Evolutionary conservation across 2,888 invertebrate genomes (phyloP).

Genomic region (Trichogramma dendrolimi): DNA sequence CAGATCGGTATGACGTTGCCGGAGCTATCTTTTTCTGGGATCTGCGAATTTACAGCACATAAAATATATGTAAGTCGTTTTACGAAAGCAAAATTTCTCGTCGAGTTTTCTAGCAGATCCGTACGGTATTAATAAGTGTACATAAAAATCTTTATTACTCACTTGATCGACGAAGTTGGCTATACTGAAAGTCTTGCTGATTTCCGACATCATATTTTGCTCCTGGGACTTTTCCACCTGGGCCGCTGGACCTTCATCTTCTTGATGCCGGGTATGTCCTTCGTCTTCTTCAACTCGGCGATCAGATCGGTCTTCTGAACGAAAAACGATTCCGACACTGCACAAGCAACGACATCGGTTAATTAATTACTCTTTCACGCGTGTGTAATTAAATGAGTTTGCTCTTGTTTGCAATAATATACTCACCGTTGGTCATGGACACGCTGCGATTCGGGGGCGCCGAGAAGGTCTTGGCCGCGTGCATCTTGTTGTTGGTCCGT

Average conservation of each 20-base stretch:
- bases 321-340: conserved; percentile 64
- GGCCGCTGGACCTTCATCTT: conserved; percentile 87
- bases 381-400: conserved; percentile 7
- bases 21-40: conserved; percentile 82
- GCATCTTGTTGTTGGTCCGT: conserved; percentile 66
- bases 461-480: conserved; percentile 77
- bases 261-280: conserved; percentile 89
- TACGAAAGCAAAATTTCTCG: neutral
- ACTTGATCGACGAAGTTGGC: conserved; percentile 83
- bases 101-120: no score
- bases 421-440: conserved; percentile 57
- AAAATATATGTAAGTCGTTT: neutral
- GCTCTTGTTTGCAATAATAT: conserved; percentile 7
- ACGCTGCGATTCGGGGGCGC: conserved; percentile 73
- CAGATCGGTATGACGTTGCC: conserved; percentile 89
- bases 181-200: conserved; percentile 77
- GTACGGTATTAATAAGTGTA: neutral
- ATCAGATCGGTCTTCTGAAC: conserved; percentile 81
- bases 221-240: conserved; percentile 79
- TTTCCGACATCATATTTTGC: conserved; percentile 78
- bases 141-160: neutral
- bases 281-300: conserved; percentile 87
- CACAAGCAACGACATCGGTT: neutral
- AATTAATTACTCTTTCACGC: conserved; percentile 5
- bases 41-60: conserved; percentile 55